A percentile compares a stretch with the other conserved stretches of the same genome.
Evolutionary conservation across 37 sponge, comb jelly and placozoan genomes (phyloP).

Genomic region (Hormiphora californensis): DNA sequence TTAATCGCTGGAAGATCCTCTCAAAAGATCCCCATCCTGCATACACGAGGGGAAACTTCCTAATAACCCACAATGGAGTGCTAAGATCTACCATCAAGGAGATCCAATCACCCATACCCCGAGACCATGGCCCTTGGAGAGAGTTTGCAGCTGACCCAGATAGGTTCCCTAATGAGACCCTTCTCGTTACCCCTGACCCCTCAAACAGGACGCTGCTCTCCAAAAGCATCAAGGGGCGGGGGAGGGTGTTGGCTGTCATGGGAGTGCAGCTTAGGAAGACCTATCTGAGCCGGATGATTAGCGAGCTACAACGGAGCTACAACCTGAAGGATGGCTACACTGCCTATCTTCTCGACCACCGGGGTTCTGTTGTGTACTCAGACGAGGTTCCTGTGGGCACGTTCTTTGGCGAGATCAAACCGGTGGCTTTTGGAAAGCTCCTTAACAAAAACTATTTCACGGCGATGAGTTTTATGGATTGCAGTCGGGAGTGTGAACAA

Average conservation of each 20-base stretch:
- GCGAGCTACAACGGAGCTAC: background rate
- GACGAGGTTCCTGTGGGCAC: too few species aligned
- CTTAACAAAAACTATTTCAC: background rate
- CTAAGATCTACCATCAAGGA: background rate
- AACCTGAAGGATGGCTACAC: background rate
- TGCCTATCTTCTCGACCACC: conserved; percentile 21
- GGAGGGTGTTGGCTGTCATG: background rate
- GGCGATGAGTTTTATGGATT: background rate
- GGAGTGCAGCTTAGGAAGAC: background rate
- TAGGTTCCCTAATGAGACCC: conserved; percentile 10
- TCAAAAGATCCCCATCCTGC: too few species aligned
- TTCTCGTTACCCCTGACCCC: background rate
- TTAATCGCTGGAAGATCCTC: too few species aligned
- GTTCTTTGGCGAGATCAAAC: conserved; percentile 7
- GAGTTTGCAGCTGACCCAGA: conserved; percentile 34
- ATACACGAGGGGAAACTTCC: conserved; percentile 37
- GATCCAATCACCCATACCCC: background rate
- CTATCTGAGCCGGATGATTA: background rate
- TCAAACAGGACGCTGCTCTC: background rate
- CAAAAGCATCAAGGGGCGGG: background rate
- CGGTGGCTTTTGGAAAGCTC: background rate
- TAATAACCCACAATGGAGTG: background rate
- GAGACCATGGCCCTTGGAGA: background rate
- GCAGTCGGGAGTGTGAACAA: background rate
- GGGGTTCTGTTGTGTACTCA: background rate